Conservation (phyloP, 1,140 invertebrate species). For the Gryon sp. region DNA sequence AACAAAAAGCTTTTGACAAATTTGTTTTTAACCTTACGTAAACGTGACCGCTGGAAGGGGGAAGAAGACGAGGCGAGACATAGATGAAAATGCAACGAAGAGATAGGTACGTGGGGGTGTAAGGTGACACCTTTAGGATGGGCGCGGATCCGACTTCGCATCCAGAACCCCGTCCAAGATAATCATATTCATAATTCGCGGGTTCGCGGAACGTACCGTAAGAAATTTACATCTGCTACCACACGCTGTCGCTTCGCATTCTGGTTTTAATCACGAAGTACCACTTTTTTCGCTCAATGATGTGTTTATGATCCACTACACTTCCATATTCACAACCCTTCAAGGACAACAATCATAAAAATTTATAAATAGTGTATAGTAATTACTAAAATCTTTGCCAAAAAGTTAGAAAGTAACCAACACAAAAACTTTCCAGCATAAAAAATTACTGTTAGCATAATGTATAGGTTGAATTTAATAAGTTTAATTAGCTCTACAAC, state of each 20-base stretch:
- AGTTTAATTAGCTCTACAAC: too few species aligned
- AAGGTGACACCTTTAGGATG: slow-evolving; percentile 74
- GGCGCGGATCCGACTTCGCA: slow-evolving; percentile 70
- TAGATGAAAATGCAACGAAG: slow-evolving; percentile 48
- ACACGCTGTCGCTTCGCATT: slow-evolving; percentile 44
- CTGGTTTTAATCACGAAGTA: slow-evolving; percentile 45
- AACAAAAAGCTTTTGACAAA: slow-evolving; percentile 25
- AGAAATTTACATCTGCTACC: slow-evolving; percentile 59
- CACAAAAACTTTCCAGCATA: too few species aligned
- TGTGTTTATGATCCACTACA: slow-evolving; percentile 16
- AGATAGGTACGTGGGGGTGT: slow-evolving; percentile 65
- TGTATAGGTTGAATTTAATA: too few species aligned
- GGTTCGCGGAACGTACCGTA: slow-evolving; percentile 71
- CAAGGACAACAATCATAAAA: too few species aligned
- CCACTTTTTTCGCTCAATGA: slow-evolving; percentile 26
- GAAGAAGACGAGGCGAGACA: slow-evolving; percentile 26
- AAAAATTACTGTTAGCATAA: too few species aligned
- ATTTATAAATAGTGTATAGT: too few species aligned
- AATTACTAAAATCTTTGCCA: too few species aligned
- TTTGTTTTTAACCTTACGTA: slow-evolving; percentile 18
- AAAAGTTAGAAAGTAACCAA: too few species aligned
- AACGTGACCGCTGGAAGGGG: slow-evolving; percentile 17
- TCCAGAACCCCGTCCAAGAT: slow-evolving; percentile 73
- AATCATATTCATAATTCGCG: slow-evolving; percentile 77
- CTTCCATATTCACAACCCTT: too few species aligned